Percentiles rank a stretch among this genome's conserved stretches.
These are phyloP conservation scores for Pandemis cinnamomeana DNA, from an alignment of 2,888 invertebrate genomes.

Conservation along the genomic window DNA sequence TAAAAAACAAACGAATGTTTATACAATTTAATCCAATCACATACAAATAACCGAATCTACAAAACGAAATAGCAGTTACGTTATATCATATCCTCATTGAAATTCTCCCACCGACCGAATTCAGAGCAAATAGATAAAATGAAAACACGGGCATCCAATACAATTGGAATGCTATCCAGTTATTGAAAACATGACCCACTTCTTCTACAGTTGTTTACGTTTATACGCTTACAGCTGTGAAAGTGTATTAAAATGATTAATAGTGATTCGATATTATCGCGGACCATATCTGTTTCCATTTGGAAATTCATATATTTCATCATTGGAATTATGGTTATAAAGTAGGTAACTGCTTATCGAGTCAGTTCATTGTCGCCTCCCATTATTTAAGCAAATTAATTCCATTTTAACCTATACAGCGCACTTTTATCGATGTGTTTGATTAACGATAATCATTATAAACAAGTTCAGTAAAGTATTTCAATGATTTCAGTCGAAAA, in stretches of 20 bases:
- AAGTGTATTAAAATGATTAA: constrained; percentile 5
- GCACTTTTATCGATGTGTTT: too few species aligned
- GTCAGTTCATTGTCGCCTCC: too few species aligned
- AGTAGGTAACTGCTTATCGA: too few species aligned
- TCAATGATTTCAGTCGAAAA: too few species aligned
- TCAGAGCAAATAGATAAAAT: constrained; percentile 38
- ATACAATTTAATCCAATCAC: constrained; percentile 13
- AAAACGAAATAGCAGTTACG: constrained; percentile 12
- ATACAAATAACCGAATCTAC: constrained; percentile 16
- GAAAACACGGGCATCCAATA: constrained; percentile 36
- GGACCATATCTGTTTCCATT: neutral
- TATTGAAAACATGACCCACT: constrained; percentile 51
- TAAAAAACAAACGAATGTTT: neutral
- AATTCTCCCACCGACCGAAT: constrained; percentile 33
- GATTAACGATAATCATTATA: too few species aligned
- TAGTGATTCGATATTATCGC: neutral
- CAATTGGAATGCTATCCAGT: constrained; percentile 46
- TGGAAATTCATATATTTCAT: neutral
- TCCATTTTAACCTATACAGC: too few species aligned
- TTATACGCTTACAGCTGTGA: constrained; percentile 1
- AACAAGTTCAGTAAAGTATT: too few species aligned
- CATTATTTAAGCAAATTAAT: too few species aligned
- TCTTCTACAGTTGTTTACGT: constrained; percentile 42
- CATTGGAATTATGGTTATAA: too few species aligned
- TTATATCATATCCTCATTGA: constrained; percentile 31